These are phyloP conservation scores for Amphiduros pacificus DNA, from an alignment of 2,888 invertebrate genomes.

Conservation along the genomic window DNA sequence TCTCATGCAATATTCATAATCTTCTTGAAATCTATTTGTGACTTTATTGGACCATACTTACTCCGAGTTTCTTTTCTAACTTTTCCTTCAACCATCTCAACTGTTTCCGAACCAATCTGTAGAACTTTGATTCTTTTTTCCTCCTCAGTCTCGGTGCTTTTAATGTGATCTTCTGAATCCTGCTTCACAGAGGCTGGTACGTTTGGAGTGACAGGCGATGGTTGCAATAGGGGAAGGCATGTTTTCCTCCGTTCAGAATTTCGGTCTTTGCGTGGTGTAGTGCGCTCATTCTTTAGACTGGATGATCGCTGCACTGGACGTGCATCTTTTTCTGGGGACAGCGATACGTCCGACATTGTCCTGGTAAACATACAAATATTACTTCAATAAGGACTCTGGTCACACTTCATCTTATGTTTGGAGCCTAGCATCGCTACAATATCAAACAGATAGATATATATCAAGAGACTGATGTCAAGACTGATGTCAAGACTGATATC, in stretches of 20 bases:
- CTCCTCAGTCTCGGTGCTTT: background rate
- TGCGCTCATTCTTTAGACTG: constrained; percentile 42
- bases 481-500: too few species aligned
- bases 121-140: background rate
- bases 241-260: constrained; percentile 44
- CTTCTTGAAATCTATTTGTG: too few species aligned
- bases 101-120: constrained; percentile 3
- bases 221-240: constrained; percentile 41
- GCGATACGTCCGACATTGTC: too few species aligned
- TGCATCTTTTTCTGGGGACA: too few species aligned
- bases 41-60: too few species aligned
- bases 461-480: too few species aligned
- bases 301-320: constrained; percentile 48
- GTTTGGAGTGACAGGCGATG: background rate
- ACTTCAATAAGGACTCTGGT: too few species aligned
- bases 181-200: background rate
- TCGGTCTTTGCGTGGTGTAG: constrained; percentile 30
- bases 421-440: too few species aligned
- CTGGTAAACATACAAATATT: too few species aligned
- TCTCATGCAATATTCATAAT: too few species aligned
- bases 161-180: background rate
- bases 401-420: too few species aligned
- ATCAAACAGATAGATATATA: too few species aligned
- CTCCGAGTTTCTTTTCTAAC: constrained; percentile 7
- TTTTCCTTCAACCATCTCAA: constrained; percentile 4